Evolutionary conservation across 2,888 invertebrate genomes (phyloP), one percentile per base, ranked within the genome.

Genomic region (Tachina grossa): DNA sequence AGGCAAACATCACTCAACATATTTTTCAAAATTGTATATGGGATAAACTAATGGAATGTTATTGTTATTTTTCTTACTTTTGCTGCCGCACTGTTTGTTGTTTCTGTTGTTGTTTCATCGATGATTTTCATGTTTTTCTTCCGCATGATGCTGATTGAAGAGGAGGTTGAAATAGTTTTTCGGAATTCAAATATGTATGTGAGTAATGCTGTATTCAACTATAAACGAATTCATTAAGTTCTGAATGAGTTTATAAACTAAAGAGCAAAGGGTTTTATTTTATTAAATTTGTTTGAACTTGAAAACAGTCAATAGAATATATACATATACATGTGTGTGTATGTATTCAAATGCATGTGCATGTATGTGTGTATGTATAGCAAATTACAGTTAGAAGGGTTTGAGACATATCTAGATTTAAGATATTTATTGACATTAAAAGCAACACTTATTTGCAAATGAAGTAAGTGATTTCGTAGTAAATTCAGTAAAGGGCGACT

Each of bases 1-100:
- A 72, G 59, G 74, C 57, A 74, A 51, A 65, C 41, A 65, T 57
- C 41, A 69, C 72, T 74, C 59, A 77, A 74, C 39, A 59, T 66
- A 16, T 78, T 78, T 74, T 39, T 55, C n/a, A 19, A 72, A 31
- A 31, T 31, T 31, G 31, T 57, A 49, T 68, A 69, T 68, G 55
- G 57, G 74, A 85, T 78, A 85, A 78, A 81, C 72, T 81, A 78
- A 82, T 85, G 77, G 85, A 85, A 85, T 81, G 77, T 74, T 82
- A 74, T 81, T 84, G 80, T 80, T 80, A 76, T 76, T 80, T 45
- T 31, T n/a, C n/a, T 57, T 82, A 68, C 68, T 77, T 68, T 81
- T 80, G 66, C 45, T 55, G 16, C 22, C 16, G 19, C n/a, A 19
- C 57, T 57, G 22, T 13, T 8, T 57, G 22, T 66, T 66, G 49